phyloP scores from a whole-genome alignment of 2,797 vertebrate genomes.

The Tinamus major region DNA sequence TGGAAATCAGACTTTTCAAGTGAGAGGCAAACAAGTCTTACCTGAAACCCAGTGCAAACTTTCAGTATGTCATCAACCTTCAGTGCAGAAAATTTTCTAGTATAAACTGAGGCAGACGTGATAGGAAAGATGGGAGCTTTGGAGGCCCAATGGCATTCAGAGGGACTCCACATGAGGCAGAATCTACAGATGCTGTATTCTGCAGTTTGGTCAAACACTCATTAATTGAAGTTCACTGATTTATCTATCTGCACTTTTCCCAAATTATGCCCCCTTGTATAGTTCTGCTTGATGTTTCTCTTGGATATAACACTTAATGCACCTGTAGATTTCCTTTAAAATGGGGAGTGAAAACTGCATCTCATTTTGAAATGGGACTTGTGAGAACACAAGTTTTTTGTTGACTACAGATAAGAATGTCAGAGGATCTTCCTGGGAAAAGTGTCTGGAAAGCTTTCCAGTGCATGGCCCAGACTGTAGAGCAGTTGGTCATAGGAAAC shows the following conservation, averaged over 20 bases:
- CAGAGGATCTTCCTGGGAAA: background rate
- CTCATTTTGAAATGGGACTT: background rate
- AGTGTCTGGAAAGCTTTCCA: background rate
- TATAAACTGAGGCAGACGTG: background rate
- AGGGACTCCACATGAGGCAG: background rate
- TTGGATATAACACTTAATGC: background rate
- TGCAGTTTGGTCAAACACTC: background rate
- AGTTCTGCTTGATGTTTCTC: background rate
- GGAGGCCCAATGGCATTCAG: background rate
- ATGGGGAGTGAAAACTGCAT: background rate
- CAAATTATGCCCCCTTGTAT: background rate
- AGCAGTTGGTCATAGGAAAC: background rate
- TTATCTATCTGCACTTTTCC: background rate
- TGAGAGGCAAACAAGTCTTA: background rate
- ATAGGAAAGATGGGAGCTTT: background rate
- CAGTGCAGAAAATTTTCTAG: background rate
- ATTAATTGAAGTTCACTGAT: background rate
- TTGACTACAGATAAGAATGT: background rate
- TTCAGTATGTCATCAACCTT: background rate
- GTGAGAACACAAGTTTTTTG: background rate
- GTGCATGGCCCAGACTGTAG: background rate
- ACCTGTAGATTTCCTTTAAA: background rate
- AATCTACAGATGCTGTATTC: background rate
- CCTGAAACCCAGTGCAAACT: background rate
- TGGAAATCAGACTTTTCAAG: conserved; percentile 38